phyloP scores from a whole-genome alignment of 2,797 vertebrate genomes.

The Urocyon cinereoargenteus region DNA sequence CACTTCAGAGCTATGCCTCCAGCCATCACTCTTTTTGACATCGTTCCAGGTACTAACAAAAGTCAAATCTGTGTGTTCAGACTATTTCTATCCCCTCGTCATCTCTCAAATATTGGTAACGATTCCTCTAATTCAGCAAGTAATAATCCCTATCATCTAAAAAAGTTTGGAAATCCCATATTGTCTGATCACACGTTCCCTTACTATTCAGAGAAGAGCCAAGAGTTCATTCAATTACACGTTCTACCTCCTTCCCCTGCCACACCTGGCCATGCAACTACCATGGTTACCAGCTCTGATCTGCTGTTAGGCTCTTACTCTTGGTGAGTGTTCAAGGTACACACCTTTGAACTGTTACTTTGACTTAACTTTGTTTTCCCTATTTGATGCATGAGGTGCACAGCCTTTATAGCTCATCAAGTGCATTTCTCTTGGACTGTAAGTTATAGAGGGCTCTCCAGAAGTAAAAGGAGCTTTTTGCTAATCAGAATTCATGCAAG shows the following conservation, averaged over 20 bases:
- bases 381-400: background rate
- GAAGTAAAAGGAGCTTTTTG: constrained; percentile 16
- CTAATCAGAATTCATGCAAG: background rate
- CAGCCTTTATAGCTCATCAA: background rate
- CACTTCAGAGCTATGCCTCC: background rate
- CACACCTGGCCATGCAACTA: background rate
- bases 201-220: constrained; percentile 42
- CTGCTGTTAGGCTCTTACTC: background rate
- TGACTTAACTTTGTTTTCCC: background rate
- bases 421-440: background rate
- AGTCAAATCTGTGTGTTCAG: background rate
- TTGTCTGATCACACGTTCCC: background rate
- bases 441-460: background rate
- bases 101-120: constrained; percentile 31
- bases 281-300: background rate
- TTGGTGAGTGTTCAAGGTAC: background rate
- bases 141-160: background rate
- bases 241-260: background rate
- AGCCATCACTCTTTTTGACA: background rate
- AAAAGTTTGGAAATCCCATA: background rate
- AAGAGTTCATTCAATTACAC: background rate
- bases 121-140: constrained; percentile 41
- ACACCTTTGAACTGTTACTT: background rate
- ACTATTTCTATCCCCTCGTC: background rate
- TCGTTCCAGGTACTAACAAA: constrained; percentile 43